Evolutionary conservation across 2,797 vertebrate genomes (phyloP).

Genomic region (Liasis olivaceus): DNA sequence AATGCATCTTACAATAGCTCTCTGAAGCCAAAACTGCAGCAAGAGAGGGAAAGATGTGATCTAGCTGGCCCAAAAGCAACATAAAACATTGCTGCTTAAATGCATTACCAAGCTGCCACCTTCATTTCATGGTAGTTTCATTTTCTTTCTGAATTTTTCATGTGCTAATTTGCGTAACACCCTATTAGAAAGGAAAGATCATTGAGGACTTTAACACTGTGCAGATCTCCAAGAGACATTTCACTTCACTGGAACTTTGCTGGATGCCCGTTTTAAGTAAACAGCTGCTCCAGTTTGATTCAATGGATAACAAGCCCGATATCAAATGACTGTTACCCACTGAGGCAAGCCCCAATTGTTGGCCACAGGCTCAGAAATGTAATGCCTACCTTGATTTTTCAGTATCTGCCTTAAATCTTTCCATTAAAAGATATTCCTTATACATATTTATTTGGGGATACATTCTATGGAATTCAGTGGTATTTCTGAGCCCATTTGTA

Average conservation of each 20-base stretch:
- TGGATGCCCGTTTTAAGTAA: neutral
- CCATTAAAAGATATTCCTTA: too few species aligned
- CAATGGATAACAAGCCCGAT: too few species aligned
- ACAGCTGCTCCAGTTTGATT: too few species aligned
- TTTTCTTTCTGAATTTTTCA: slow-evolving; percentile 1
- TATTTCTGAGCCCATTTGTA: too few species aligned
- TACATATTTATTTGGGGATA: too few species aligned
- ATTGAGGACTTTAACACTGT: neutral
- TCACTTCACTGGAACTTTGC: neutral
- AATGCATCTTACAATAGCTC: neutral
- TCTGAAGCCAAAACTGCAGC: neutral
- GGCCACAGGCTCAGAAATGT: too few species aligned
- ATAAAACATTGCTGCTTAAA: neutral
- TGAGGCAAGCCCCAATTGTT: too few species aligned
- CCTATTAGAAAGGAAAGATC: neutral
- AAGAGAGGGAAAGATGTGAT: neutral
- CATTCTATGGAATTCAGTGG: too few species aligned
- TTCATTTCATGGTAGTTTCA: neutral
- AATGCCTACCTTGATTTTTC: too few species aligned
- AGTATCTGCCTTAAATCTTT: too few species aligned
- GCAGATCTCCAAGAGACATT: neutral
- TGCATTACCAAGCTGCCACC: neutral
- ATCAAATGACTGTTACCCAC: too few species aligned
- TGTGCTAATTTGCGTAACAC: neutral
- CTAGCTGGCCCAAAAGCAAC: neutral